These are phyloP conservation scores for Calycopis cecrops DNA, from an alignment of 1,140 invertebrate genomes.

Conservation along the genomic window DNA sequence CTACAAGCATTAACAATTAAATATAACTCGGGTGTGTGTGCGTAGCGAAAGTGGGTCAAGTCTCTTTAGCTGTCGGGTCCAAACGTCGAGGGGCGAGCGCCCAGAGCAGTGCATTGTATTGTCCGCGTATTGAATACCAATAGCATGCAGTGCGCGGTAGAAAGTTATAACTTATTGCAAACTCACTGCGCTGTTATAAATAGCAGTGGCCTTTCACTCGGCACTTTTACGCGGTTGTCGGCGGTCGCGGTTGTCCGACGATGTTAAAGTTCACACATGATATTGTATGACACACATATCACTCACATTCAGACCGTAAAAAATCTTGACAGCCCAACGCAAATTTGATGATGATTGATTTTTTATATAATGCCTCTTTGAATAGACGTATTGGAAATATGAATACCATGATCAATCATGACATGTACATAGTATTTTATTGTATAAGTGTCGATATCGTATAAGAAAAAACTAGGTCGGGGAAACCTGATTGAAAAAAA, in stretches of 20 bases:
- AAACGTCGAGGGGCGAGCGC: slow-evolving; percentile 28
- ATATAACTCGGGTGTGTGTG: slow-evolving; percentile 23
- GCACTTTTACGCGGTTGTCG: background rate
- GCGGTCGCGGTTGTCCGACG: background rate
- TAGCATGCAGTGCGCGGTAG: slow-evolving; percentile 39
- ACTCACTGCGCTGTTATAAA: slow-evolving; percentile 18
- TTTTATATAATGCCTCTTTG: too few species aligned
- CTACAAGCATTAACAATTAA: slow-evolving; percentile 26
- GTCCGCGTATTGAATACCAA: slow-evolving; percentile 42
- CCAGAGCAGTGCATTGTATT: slow-evolving; percentile 26
- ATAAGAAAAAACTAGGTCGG: too few species aligned
- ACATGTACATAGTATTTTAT: too few species aligned
- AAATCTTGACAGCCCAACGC: too few species aligned
- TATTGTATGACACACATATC: too few species aligned
- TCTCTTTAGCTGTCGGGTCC: slow-evolving; percentile 29
- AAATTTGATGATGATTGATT: too few species aligned
- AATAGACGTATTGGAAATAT: too few species aligned
- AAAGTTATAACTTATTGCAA: slow-evolving; percentile 41
- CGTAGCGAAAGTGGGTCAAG: slow-evolving; percentile 40
- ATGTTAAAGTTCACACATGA: background rate
- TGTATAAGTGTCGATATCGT: too few species aligned
- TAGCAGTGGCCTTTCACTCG: slow-evolving; percentile 17
- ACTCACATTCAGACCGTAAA: too few species aligned
- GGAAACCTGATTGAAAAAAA: too few species aligned
- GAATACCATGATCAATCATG: too few species aligned